Conservation (phyloP, 2,888 invertebrate species). For the Galeruca laticollis region DNA sequence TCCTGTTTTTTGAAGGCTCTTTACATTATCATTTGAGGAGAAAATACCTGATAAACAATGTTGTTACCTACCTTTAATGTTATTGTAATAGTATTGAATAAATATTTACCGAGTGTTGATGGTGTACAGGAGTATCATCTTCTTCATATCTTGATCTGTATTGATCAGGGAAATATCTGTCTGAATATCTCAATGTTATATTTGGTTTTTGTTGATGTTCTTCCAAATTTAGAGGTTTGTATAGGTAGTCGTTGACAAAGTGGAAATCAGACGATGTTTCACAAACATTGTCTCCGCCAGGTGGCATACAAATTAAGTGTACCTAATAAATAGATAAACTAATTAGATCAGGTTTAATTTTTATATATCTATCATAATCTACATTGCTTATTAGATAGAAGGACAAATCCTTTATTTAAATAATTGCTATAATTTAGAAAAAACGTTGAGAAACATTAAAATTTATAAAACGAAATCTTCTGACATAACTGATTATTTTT, state of each 20-base stretch:
- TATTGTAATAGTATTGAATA: no score
- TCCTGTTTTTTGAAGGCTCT: no score
- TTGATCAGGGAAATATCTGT: constrained; percentile 85
- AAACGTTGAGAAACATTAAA: no score
- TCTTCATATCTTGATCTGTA: constrained; percentile 75
- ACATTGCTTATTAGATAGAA: neutral
- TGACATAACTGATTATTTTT: no score
- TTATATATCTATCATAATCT: neutral
- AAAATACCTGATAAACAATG: no score
- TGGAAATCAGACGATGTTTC: constrained; percentile 90
- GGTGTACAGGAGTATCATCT: constrained; percentile 65
- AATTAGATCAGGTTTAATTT: neutral
- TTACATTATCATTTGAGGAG: no score
- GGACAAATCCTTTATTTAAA: no score
- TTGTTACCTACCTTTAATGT: no score
- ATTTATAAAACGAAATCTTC: no score
- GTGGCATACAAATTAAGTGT: constrained; percentile 93
- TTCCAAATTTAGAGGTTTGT: constrained; percentile 87
- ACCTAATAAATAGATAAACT: constrained; percentile 71
- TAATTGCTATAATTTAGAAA: no score
- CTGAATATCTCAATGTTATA: constrained; percentile 82
- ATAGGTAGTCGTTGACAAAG: constrained; percentile 92
- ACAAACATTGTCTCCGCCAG: constrained; percentile 89
- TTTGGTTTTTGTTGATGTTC: constrained; percentile 86
- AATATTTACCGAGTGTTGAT: constrained; percentile 61